These are phyloP conservation scores for Choloepus didactylus DNA, from an alignment of 2,797 vertebrate species.

Conservation along the genomic window DNA sequence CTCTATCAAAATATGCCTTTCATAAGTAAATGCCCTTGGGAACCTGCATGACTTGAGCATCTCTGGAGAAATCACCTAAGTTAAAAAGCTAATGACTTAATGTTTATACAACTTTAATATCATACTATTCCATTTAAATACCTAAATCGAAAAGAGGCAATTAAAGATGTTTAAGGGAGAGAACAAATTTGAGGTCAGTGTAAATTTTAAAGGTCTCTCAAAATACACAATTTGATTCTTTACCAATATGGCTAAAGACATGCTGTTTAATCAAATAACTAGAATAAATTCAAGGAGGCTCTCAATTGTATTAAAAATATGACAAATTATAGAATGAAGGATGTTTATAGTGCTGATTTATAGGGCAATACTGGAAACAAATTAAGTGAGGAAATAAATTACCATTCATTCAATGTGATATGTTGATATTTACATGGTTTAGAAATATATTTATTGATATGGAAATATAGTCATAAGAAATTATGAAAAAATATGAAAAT, in stretches of 20 bases:
- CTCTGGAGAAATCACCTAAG: background rate
- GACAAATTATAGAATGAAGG: background rate
- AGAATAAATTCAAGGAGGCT: background rate
- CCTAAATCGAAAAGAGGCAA: background rate
- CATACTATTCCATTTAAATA: background rate
- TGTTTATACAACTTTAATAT: background rate
- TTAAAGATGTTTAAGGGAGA: conserved; percentile 10
- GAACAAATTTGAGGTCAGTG: background rate
- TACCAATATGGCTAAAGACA: background rate
- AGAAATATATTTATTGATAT: background rate
- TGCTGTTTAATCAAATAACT: background rate
- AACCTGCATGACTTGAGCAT: background rate
- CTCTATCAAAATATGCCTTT: conserved; percentile 34
- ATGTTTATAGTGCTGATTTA: background rate
- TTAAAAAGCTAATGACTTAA: background rate
- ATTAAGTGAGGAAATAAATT: conserved; percentile 19
- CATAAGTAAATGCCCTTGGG: background rate
- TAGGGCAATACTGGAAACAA: background rate
- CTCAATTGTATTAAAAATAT: background rate
- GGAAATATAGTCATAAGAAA: background rate
- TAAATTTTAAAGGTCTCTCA: background rate
- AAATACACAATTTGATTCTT: background rate
- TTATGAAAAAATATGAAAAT: conserved; percentile 15
- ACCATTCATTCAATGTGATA: background rate
- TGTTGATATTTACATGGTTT: background rate